Conservation (phyloP, 1,140 invertebrate species). For the Drosophila subpulchrella region DNA sequence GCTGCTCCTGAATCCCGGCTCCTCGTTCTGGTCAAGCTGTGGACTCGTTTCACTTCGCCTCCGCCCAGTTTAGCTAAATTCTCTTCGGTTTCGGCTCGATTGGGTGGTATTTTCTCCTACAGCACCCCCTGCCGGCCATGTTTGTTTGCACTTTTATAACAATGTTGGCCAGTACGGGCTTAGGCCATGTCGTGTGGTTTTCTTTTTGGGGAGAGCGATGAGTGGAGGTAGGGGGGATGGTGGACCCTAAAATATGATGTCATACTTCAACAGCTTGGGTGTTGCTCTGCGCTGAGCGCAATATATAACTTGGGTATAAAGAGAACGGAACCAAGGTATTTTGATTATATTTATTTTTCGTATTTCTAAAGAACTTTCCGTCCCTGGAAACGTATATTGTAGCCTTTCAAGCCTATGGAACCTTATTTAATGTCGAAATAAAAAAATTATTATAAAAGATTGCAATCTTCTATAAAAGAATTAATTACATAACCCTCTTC, state of each 20-base stretch:
- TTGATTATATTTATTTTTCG: neutral
- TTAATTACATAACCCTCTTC: too few species aligned
- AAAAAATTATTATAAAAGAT: too few species aligned
- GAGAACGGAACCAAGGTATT: neutral
- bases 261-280: slow-evolving; percentile 39
- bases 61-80: slow-evolving; percentile 8
- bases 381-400: too few species aligned
- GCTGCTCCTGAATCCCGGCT: slow-evolving; percentile 19
- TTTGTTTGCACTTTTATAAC: slow-evolving; percentile 80
- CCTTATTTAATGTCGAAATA: too few species aligned
- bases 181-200: slow-evolving; percentile 21
- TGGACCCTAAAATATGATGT: slow-evolving; percentile 66
- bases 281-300: neutral
- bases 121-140: slow-evolving; percentile 41
- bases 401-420: too few species aligned
- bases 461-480: too few species aligned
- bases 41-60: slow-evolving; percentile 38
- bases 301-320: neutral
- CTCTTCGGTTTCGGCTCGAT: slow-evolving; percentile 16
- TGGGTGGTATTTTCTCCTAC: slow-evolving; percentile 9
- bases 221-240: slow-evolving; percentile 1
- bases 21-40: slow-evolving; percentile 55
- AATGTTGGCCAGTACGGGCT: slow-evolving; percentile 55
- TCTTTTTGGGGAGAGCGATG: neutral
- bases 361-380: too few species aligned